A percentile compares a stretch with the other conserved stretches of the same genome.
Conservation (phyloP, 2,888 invertebrate genomes). For the Chironomus tentans region DNA sequence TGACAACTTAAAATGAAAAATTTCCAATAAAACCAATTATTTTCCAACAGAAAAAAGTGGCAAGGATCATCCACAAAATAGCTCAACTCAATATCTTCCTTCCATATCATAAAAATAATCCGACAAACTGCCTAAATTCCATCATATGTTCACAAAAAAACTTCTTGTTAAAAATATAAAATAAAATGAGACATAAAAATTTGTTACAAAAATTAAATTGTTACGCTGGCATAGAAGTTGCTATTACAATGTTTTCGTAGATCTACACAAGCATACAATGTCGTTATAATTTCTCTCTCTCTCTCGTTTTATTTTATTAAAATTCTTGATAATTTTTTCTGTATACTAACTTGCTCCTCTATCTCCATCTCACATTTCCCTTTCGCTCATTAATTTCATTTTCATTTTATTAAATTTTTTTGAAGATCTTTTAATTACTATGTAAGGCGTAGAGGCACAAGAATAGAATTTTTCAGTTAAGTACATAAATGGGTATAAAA, state of each 20-base stretch:
- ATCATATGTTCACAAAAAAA: not conserved
- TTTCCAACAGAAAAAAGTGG: no score
- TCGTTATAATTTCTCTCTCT: not conserved
- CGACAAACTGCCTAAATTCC: not conserved
- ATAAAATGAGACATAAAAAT: not conserved
- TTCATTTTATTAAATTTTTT: not conserved
- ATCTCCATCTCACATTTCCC: no score
- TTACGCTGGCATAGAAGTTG: not conserved
- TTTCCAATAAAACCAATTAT: no score
- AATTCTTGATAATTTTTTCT: no score
- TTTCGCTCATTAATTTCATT: not conserved
- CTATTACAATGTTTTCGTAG: no score
- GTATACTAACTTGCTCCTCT: no score
- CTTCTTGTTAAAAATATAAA: not conserved
- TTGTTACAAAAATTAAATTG: constrained; percentile 9
- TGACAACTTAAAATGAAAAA: not conserved
- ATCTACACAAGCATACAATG: not conserved
- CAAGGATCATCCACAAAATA: no score
- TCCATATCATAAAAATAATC: no score
- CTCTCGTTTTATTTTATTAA: no score
- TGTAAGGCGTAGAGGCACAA: not conserved
- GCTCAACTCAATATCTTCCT: no score
- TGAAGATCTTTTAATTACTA: not conserved
- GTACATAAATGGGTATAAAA: not conserved
- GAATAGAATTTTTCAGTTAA: no score